phyloP scores from a whole-genome alignment of 2,797 vertebrate species.

The Parambassis ranga region DNA sequence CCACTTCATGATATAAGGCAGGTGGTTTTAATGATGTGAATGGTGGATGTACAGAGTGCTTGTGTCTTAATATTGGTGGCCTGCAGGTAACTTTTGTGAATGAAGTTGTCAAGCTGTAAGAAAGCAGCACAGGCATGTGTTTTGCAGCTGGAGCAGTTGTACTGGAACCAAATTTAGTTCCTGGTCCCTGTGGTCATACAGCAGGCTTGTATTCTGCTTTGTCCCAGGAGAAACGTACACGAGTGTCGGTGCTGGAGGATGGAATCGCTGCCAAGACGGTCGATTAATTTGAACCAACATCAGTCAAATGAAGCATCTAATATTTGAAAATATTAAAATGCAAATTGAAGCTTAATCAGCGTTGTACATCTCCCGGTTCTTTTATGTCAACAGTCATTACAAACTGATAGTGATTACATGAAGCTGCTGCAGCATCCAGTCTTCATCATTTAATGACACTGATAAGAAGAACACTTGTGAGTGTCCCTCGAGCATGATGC shows the following conservation, averaged over 20 bases:
- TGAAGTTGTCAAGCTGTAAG: no score
- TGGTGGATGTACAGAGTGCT: no score
- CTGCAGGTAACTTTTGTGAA: no score
- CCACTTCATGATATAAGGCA: no score
- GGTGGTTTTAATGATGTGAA: no score
- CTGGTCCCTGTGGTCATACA: not conserved
- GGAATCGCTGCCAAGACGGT: not conserved
- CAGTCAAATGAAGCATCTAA: not conserved
- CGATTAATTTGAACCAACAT: not conserved
- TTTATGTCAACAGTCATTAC: slow-evolving; percentile 1
- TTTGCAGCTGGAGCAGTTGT: not conserved
- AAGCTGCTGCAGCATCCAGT: slow-evolving; percentile 4
- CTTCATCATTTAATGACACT: not conserved
- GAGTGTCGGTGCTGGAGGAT: not conserved
- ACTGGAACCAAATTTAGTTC: not conserved
- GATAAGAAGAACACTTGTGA: not conserved
- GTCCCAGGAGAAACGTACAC: not conserved
- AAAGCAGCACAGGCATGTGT: no score
- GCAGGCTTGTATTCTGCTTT: not conserved
- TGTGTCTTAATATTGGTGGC: no score
- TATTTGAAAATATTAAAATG: not conserved
- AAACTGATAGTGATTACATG: not conserved
- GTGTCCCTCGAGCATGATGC: not conserved
- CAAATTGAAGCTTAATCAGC: not conserved
- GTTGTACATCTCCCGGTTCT: not conserved